Evolutionary conservation across 1,140 invertebrate species (phyloP), one percentile per base, ranked within the genome.

Genomic region (Macrostomum lignano): DNA sequence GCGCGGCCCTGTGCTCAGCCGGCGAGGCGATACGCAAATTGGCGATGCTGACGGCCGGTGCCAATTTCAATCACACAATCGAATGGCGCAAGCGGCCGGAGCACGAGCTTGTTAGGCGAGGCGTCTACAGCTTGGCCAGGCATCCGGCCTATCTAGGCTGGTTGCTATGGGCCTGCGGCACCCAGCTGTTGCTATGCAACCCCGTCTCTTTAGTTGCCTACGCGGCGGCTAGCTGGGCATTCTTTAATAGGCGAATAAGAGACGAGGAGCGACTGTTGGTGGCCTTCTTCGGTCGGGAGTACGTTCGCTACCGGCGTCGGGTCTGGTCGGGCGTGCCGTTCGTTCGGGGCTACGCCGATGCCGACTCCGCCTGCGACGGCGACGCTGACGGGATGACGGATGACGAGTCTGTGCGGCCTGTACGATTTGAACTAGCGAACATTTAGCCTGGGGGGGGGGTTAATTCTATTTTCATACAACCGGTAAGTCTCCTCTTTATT

Each of bases 151-250:
- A 96, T 61, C 75, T 91, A 2, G 88, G 88, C 2, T 98, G 88
- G 88, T 93, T 94, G 63, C 79, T 75, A 57, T 98, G 88, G 86
- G 77, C 77, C 6, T 67, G 96, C 38, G 86, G 84, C 9, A 96
- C 86, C 19, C 88, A 96, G 67, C 70, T 84, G 31, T 26, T 82
- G 32, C 60, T 94, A 1, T 60, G 77, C 31, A 96, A 96, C 61
- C 86, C 86, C 1, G 28, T 94, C 13, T 96, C 84, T 52, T 45
- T 73, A 1, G 37, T 84, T 4, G 65, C 67, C 3, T 96, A 93
- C 49, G 58, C 69, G 1, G 35, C 61, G 13, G 52, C 48, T 1
- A 74, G 74, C 4, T 96, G 78, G 78, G 65, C 61, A 20, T 98
- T 96, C 55, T 96, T 98, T 52, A 64, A 73, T 17, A 69, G 75